phyloP scores from a whole-genome alignment of 2,797 vertebrate genomes.

The Trichosurus vulpecula region DNA sequence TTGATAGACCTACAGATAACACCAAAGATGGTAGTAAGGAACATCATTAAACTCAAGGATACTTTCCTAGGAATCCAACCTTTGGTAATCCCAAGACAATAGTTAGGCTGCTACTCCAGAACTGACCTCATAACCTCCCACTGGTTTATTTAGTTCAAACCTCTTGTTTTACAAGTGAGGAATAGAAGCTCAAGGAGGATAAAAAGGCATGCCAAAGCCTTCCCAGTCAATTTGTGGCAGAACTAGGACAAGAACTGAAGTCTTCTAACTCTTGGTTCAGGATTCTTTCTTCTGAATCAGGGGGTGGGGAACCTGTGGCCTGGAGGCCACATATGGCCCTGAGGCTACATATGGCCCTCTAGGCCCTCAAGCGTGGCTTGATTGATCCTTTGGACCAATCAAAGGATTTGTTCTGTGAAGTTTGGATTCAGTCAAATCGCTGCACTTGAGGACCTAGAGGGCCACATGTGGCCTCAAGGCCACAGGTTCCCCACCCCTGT shows the following conservation, averaged over 20 bases:
- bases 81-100: background rate
- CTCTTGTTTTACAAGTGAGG: background rate
- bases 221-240: background rate
- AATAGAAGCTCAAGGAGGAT: background rate
- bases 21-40: background rate
- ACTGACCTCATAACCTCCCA: background rate
- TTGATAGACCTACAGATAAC: background rate
- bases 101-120: background rate
- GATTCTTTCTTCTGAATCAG: background rate
- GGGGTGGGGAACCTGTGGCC: background rate
- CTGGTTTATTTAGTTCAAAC: background rate
- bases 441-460: too few species aligned
- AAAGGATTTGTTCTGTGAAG: too few species aligned
- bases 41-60: background rate
- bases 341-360: too few species aligned
- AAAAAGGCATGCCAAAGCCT: background rate
- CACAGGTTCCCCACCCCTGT: too few species aligned
- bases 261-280: background rate
- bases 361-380: too few species aligned
- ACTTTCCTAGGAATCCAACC: background rate
- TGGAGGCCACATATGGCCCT: too few species aligned
- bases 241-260: background rate
- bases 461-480: too few species aligned
- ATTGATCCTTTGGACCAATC: too few species aligned
- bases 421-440: too few species aligned